Percentiles rank a stretch among this genome's conserved stretches.
Conservation (phyloP, 2,113 vertebrate species). For the Atrichornis clamosus region DNA sequence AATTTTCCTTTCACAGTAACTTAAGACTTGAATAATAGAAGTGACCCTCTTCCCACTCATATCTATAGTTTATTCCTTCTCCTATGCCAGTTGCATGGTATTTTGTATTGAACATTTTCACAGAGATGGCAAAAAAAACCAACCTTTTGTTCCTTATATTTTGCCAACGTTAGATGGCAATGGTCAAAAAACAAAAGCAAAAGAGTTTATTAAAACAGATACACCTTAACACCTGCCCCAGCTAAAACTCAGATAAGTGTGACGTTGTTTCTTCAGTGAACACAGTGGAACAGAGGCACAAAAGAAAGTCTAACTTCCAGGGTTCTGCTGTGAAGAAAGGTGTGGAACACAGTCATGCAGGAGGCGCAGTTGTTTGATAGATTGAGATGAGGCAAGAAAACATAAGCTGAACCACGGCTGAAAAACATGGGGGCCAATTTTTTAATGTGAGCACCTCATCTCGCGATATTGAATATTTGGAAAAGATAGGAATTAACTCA, state of each 20-base stretch:
- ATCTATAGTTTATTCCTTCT: background rate
- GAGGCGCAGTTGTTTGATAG: background rate
- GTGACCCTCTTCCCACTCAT: background rate
- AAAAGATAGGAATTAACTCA: background rate
- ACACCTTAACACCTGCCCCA: background rate
- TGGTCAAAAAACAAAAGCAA: background rate
- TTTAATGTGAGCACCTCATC: background rate
- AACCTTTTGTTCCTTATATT: background rate
- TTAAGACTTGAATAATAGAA: background rate
- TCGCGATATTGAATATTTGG: background rate
- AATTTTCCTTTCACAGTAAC: background rate
- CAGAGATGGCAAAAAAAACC: background rate
- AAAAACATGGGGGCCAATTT: background rate
- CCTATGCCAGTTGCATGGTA: fast-evolving
- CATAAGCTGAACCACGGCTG: background rate
- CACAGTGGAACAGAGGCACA: background rate
- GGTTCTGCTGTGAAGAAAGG: background rate
- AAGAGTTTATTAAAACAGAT: background rate
- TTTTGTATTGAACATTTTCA: background rate
- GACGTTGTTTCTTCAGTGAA: background rate
- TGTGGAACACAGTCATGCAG: background rate
- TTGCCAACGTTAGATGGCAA: background rate
- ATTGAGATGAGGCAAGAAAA: background rate
- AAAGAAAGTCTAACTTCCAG: background rate
- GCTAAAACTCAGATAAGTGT: background rate